These are phyloP conservation scores for Passerina amoena DNA, from an alignment of 2,113 vertebrate species.

Conservation along the genomic window DNA sequence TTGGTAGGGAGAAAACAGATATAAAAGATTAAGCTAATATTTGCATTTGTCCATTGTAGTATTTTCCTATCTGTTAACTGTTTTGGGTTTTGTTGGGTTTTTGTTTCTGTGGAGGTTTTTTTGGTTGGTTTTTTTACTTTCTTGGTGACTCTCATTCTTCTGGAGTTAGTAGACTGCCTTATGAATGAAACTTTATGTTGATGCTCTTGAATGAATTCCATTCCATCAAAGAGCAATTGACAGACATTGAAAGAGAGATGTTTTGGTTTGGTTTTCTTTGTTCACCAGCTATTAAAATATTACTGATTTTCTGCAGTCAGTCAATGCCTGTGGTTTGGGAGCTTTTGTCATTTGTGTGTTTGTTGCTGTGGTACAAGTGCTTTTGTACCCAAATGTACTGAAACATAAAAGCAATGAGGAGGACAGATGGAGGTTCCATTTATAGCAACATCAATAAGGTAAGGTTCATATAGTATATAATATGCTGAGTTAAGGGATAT, in stretches of 20 bases:
- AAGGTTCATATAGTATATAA: background rate
- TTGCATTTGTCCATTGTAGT: background rate
- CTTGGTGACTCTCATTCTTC: background rate
- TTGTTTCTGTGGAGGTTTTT: background rate
- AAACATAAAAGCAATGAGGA: background rate
- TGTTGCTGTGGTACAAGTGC: background rate
- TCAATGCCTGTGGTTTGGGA: background rate
- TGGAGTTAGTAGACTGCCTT: background rate
- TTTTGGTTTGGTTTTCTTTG: background rate
- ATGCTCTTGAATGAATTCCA: background rate
- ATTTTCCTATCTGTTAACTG: background rate
- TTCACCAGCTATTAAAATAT: background rate
- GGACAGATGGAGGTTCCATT: background rate
- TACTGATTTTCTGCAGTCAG: background rate
- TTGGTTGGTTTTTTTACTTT: background rate
- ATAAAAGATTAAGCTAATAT: background rate
- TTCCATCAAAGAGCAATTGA: conserved; percentile 1
- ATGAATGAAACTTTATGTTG: conserved; percentile 11
- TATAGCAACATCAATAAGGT: background rate
- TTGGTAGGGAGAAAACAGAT: background rate
- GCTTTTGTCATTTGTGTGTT: background rate
- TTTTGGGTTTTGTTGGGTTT: background rate
- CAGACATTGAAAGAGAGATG: background rate
- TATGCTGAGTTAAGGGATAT: background rate
- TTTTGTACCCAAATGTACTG: background rate